Conservation (phyloP, 2,797 vertebrate species). For the Pyrocephalus nanus region DNA sequence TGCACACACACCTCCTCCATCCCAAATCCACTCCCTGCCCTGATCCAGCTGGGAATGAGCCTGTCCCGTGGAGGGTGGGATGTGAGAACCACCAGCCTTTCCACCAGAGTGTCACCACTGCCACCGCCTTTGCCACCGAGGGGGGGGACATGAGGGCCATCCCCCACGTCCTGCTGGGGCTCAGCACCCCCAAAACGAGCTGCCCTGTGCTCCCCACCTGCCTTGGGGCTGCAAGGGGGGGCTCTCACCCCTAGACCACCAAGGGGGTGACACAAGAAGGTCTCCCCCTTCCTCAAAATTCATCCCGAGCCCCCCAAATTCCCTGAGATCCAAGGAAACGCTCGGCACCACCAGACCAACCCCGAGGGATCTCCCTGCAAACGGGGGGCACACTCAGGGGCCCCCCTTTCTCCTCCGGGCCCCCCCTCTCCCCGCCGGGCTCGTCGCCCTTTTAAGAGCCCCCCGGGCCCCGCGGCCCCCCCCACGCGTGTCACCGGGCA, state of each 20-base stretch:
- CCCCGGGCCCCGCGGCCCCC: not conserved
- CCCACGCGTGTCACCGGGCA: conserved; percentile 24
- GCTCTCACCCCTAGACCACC: not conserved
- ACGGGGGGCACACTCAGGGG: no score
- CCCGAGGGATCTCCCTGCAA: not conserved
- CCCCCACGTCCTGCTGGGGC: not conserved
- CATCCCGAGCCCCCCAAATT: not conserved
- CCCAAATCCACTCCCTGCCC: not conserved
- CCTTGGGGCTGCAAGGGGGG: not conserved
- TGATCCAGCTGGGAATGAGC: not conserved
- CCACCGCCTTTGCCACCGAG: not conserved
- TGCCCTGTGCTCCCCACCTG: not conserved
- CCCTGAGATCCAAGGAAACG: not conserved
- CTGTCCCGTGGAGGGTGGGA: rapidly evolving
- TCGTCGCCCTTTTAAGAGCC: not conserved
- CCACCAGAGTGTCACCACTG: not conserved
- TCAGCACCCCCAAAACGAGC: rapidly evolving
- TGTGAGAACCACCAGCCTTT: rapidly evolving
- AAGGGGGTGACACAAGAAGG: no score
- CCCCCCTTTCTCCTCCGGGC: no score
- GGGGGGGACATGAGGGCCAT: no score
- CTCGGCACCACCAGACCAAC: not conserved
- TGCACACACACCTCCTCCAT: rapidly evolving
- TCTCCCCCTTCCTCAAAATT: not conserved
- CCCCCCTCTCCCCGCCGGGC: not conserved